Conservation (phyloP, 2,113 vertebrate species). For the Taxidea taxus region DNA sequence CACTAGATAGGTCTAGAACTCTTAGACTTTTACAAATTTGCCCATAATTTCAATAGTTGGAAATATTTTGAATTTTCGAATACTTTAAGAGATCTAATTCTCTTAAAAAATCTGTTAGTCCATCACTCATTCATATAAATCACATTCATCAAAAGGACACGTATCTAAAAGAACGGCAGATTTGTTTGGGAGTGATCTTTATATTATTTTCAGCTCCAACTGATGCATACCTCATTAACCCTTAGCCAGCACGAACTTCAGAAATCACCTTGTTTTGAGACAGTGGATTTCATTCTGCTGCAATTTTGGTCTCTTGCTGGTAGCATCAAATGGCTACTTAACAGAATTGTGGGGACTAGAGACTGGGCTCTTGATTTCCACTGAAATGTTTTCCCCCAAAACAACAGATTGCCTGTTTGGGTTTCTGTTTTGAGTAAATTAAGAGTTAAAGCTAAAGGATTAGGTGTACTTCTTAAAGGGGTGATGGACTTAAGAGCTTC, state of each 20-base stretch:
- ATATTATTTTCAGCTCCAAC: neutral
- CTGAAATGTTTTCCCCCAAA: neutral
- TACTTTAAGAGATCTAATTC: neutral
- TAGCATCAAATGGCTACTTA: neutral
- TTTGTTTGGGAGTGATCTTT: neutral
- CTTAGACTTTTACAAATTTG: neutral
- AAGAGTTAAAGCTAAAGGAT: neutral
- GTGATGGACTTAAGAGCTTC: neutral
- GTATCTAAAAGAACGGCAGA: neutral
- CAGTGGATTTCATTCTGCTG: neutral
- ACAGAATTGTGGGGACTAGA: neutral
- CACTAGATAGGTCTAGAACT: neutral
- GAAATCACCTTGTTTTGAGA: neutral
- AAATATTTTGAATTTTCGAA: neutral
- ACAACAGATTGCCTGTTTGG: neutral
- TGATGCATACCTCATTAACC: neutral
- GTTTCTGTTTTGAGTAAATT: conserved; percentile 1
- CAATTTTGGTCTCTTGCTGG: neutral
- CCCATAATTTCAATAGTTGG: neutral
- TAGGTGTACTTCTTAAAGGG: neutral
- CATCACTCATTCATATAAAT: neutral
- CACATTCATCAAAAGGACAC: neutral
- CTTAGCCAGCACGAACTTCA: neutral
- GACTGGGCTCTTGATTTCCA: neutral
- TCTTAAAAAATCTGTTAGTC: neutral